Evolutionary conservation across 2,113 vertebrate genomes (phyloP).

Genomic region (Oxyruncus cristatus): DNA sequence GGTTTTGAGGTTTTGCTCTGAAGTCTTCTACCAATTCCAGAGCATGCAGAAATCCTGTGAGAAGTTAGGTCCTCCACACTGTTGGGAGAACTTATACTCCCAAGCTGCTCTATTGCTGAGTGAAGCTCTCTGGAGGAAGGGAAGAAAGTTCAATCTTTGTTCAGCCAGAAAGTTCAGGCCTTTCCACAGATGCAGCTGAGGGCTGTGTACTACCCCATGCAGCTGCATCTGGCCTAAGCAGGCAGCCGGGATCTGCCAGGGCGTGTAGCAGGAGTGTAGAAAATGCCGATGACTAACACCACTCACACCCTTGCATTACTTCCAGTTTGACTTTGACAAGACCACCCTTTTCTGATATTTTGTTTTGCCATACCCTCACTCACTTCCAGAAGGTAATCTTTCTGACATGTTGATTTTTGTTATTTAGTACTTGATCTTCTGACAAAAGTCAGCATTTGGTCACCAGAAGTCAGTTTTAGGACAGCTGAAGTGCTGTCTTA

Average conservation of each 20-base stretch:
- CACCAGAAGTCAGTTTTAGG: neutral
- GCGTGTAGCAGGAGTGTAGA: neutral
- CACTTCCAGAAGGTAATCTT: neutral
- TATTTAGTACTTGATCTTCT: neutral
- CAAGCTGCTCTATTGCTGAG: neutral
- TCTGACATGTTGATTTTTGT: neutral
- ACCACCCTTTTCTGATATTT: neutral
- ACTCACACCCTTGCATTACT: neutral
- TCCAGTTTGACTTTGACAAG: neutral
- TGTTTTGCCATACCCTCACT: neutral
- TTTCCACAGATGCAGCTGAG: neutral
- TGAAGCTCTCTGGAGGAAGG: neutral
- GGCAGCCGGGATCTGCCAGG: neutral
- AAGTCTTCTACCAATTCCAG: neutral
- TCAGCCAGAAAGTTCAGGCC: neutral
- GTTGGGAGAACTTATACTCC: fast-evolving
- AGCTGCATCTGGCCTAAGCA: neutral
- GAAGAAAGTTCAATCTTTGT: neutral
- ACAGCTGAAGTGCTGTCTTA: neutral
- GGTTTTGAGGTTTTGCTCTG: neutral
- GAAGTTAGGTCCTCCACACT: neutral
- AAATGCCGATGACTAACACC: neutral
- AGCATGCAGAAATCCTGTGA: neutral
- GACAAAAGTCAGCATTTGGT: neutral
- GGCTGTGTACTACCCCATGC: neutral